Evolutionary conservation across 2,113 vertebrate species (phyloP), one percentile per base, ranked within the genome.

Genomic region (Odocoileus virginianus): DNA sequence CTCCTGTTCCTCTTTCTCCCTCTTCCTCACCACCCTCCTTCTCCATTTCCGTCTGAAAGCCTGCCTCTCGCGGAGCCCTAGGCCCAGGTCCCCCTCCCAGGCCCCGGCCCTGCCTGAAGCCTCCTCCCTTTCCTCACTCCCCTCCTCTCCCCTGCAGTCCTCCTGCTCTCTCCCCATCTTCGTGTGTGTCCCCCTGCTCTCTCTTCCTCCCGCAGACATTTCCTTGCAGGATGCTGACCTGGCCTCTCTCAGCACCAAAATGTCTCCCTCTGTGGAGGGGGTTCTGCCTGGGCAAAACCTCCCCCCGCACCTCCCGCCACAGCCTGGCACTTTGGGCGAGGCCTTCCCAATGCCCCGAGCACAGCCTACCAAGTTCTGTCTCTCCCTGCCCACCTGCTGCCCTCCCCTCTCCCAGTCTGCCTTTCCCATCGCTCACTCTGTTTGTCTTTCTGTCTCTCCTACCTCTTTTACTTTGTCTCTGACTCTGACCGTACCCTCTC

Each of bases 1-100:
- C 98, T 98, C 97, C 96, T 97, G 98, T 97, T 97, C 98, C 97
- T 98, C 98, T 95, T 98, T 91, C 84, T 91, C 95, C 98, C 89
- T 54, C 60, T 19, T 61, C 93, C 95, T 93, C 60, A 61, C 96
- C 89, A 96, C 64, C 74, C 58, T 50, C 91, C 55, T 94, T 94
- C 81, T 98, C 94, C 58, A 92, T 84, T 79, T 89, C 93, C 47
- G 13, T 94, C 81, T 87, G 84, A 61, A 91, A 92, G 58, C 78
- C 95, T 61, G 87, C 93, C 2, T 40, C 86, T 57, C 61, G 12
- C 19, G 2, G 14, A 58, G 84, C 92, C 88, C 95, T 7, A 28
- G 87, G 71, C 90, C 79, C 67, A 92, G 89, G 86, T 78, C 60
- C 28, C 60, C 93, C 61, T 64, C 19, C 43, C 92, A 11, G 28